These are phyloP conservation scores for Otis tarda DNA, from an alignment of 2,113 vertebrate genomes.

Conservation along the genomic window DNA sequence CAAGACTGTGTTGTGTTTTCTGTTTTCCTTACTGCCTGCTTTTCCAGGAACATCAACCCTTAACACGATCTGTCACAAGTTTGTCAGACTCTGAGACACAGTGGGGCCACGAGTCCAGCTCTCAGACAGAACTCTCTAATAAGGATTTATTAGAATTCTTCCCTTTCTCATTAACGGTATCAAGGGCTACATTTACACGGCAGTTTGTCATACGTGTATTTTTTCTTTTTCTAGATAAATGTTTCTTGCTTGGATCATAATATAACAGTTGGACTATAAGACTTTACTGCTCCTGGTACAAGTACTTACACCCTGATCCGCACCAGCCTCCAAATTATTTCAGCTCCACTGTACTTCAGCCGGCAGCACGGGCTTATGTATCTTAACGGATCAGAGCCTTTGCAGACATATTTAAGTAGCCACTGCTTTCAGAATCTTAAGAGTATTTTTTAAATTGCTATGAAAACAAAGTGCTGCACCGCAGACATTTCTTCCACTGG, in stretches of 20 bases:
- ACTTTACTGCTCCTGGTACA: neutral
- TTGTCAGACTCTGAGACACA: neutral
- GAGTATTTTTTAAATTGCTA: neutral
- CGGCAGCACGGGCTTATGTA: fast-evolving
- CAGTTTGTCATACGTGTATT: fast-evolving
- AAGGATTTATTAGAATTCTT: neutral
- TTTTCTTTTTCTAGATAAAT: neutral
- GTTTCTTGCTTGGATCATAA: neutral
- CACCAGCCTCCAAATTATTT: neutral
- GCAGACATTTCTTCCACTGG: fast-evolving
- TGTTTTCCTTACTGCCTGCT: neutral
- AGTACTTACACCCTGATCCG: neutral
- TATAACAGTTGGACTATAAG: neutral
- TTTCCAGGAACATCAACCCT: neutral
- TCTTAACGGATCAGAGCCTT: neutral
- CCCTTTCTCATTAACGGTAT: neutral
- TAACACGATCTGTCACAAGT: neutral
- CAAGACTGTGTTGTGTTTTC: neutral
- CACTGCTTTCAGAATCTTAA: neutral
- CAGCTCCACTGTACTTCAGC: neutral
- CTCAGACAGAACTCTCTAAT: neutral
- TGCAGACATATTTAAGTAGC: neutral
- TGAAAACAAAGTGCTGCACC: neutral
- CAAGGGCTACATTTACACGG: neutral
- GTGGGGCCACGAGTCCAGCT: neutral